These are phyloP conservation scores for Strix aluco DNA, from an alignment of 2,113 vertebrate genomes.

Conservation along the genomic window DNA sequence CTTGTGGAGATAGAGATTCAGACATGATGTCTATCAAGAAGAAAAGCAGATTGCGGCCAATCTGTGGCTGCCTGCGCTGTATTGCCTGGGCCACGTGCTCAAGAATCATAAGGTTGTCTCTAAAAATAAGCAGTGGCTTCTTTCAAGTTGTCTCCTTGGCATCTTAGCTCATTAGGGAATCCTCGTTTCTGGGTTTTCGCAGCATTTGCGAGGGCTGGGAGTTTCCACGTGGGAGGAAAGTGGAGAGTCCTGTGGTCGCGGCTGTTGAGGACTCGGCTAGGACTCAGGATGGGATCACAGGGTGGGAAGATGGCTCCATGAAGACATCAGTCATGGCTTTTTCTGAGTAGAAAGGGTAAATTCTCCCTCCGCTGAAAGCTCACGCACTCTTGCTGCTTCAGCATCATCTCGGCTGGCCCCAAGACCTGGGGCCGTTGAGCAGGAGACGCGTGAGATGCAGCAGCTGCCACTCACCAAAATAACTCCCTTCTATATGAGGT, in stretches of 20 bases:
- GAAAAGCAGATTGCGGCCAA: slow-evolving; percentile 50
- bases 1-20: slow-evolving; percentile 57
- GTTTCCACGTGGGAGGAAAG: background rate
- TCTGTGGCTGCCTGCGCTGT: slow-evolving; percentile 37
- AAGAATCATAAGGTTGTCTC: slow-evolving; percentile 39
- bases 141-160: slow-evolving; percentile 1
- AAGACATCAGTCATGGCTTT: background rate
- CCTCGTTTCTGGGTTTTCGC: background rate
- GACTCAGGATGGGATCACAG: background rate
- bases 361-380: background rate
- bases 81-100: slow-evolving; percentile 33
- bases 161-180: background rate
- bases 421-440: background rate
- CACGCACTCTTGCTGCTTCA: fast-evolving
- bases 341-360: background rate
- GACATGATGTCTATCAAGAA: slow-evolving; percentile 57
- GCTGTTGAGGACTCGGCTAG: background rate
- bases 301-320: fast-evolving
- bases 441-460: background rate
- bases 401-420: background rate
- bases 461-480: slow-evolving; percentile 32
- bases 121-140: slow-evolving; percentile 55
- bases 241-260: background rate
- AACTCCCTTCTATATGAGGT: background rate
- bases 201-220: background rate